Evolutionary conservation across 64 coral and sea anemone species (phyloP), one percentile per base, ranked within the genome.

Genomic region (Dendronephthya gigantea): DNA sequence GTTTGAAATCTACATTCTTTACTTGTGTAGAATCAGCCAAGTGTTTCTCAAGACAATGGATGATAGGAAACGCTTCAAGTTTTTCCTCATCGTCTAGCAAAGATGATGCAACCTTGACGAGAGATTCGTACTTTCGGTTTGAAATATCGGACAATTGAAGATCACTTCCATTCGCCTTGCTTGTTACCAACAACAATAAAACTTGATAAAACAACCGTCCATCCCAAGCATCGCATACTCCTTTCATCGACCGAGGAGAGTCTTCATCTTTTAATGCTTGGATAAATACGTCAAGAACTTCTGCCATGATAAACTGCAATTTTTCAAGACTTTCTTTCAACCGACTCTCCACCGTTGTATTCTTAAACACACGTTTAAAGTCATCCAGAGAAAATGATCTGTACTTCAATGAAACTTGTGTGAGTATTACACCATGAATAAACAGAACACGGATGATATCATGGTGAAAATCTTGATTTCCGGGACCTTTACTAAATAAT

Each of bases 361-460:
- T 39, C 41, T 45, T 45, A 6, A 36, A 16, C 25, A 62, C 10
- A 35, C 37, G 9, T 0, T 36, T 36, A 69, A 11, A 51, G 39
- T 25, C 39, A 34, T 90, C 49, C 72, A 90, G 13, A 19, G 83
- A 31, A 10, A 84, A 83, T 27, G 88, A 82, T 74, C 88, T 83
- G 48, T 84, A 90, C 56, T 49, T 72, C 40, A 90, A 37, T 32
- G 88, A 82, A 10, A 90, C 28, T 25, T 49, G 69, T 30, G 83
- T 79, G 17, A 90, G 82, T 30, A 90, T 14, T 41, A 84, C 29
- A 84, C n/a, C 48, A 17, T 90, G 88, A 66, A 90, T 43, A 30
- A 90, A 48, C 27, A 85, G 62, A 34, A 84, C 56, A 43, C 84
- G 83, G 0, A 90, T 39, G 34, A 41, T 62, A 68, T 90, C 62